Evolutionary conservation across 2,888 invertebrate species (phyloP).

Genomic region (Cheilosia impressa): DNA sequence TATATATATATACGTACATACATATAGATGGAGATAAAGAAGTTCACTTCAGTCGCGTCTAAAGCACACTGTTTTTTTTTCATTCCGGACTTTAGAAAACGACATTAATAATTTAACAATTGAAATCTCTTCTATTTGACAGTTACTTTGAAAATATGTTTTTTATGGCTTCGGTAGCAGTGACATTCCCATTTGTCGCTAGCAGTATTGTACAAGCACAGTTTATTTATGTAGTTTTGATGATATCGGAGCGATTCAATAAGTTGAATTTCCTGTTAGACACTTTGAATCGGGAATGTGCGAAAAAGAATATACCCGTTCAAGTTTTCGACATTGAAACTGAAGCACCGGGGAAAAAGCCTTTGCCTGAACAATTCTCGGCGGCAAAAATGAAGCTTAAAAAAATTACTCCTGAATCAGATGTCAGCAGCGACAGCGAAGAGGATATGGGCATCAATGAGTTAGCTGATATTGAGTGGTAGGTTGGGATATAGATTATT

Average conservation of each 20-base stretch:
- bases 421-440: conserved; percentile 65
- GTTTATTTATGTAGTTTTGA: conserved; percentile 81
- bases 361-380: conserved; percentile 12
- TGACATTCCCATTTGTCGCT: conserved; percentile 81
- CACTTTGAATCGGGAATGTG: conserved; percentile 81
- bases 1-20: too few species aligned
- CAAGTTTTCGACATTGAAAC: conserved; percentile 81
- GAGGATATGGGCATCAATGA: conserved; percentile 40
- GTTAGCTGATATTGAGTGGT: conserved; percentile 49
- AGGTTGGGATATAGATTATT: background rate
- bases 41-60: too few species aligned
- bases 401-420: conserved; percentile 71
- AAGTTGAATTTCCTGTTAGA: conserved; percentile 81
- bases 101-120: background rate
- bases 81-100: too few species aligned
- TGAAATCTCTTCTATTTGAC: conserved; percentile 24
- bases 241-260: conserved; percentile 81
- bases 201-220: conserved; percentile 81
- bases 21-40: too few species aligned
- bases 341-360: conserved; percentile 76
- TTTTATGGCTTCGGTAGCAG: conserved; percentile 79
- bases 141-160: conserved; percentile 78
- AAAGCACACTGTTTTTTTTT: too few species aligned
- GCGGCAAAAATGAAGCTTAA: conserved; percentile 58
- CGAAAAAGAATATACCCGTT: conserved; percentile 79